Conservation (phyloP, 2,888 invertebrate genomes). For the Tipula unca region DNA sequence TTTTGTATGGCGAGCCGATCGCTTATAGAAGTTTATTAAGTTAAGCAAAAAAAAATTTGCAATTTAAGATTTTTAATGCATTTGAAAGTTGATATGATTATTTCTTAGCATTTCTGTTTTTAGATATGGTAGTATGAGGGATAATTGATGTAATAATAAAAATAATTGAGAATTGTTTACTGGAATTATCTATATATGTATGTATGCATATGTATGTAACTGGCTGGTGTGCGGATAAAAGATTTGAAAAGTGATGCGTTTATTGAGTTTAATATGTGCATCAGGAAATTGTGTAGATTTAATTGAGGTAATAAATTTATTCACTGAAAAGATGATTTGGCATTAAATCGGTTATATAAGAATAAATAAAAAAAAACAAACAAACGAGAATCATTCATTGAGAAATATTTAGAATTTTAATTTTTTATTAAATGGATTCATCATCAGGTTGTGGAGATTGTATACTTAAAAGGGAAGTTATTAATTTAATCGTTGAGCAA, state of each 20-base stretch:
- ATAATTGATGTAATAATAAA: background rate
- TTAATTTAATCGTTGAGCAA: background rate
- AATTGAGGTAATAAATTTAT: constrained; percentile 8
- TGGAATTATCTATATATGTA: background rate
- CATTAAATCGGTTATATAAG: background rate
- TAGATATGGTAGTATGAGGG: background rate
- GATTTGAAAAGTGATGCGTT: background rate
- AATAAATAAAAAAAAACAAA: background rate
- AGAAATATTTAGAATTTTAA: background rate
- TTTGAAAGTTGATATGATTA: constrained; percentile 14
- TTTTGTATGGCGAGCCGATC: background rate
- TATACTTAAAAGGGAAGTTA: background rate
- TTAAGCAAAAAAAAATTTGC: background rate
- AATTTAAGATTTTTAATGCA: background rate
- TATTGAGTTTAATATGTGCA: background rate
- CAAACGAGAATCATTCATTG: background rate
- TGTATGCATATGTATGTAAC: too few relatives aligned
- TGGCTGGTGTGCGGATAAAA: background rate
- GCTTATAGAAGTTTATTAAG: background rate
- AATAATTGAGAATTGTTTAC: background rate
- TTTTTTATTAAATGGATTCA: background rate
- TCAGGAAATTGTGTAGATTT: background rate
- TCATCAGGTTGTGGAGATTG: background rate
- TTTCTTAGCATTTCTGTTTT: background rate
- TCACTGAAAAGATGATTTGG: background rate